These are phyloP conservation scores for Indicator maculatus DNA, from an alignment of 2,113 vertebrate species.

Conservation along the genomic window DNA sequence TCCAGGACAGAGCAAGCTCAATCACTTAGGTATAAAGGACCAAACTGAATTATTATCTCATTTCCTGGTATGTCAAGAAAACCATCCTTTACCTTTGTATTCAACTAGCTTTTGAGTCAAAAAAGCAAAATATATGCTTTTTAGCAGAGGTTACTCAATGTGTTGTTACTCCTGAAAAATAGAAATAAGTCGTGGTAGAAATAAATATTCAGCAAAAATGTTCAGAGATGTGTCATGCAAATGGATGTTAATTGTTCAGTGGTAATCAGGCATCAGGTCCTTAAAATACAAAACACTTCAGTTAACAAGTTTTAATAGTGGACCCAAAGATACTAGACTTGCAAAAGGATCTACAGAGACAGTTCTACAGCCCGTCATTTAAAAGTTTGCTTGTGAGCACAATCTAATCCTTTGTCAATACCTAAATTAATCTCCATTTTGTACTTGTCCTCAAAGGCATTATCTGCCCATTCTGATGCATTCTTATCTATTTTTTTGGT, in stretches of 20 bases:
- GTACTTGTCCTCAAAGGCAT: not conserved
- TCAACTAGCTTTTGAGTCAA: not conserved
- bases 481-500: constrained; percentile 37
- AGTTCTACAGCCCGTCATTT: not conserved
- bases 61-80: not conserved
- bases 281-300: not conserved
- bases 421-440: not conserved
- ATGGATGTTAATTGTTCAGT: not conserved
- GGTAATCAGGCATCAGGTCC: not conserved
- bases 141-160: not conserved
- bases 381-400: not conserved
- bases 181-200: not conserved
- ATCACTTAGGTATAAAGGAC: not conserved
- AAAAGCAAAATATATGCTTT: not conserved
- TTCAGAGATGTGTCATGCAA: not conserved
- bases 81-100: not conserved
- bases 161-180: not conserved
- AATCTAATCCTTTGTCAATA: not conserved
- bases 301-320: not conserved
- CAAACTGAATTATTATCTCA: not conserved
- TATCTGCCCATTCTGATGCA: not conserved
- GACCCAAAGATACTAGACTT: not conserved
- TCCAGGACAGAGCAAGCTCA: not conserved
- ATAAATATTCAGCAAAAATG: not conserved
- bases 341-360: not conserved